These are phyloP conservation scores for Origma solitaria DNA, from an alignment of 2,113 vertebrate species.

Conservation along the genomic window DNA sequence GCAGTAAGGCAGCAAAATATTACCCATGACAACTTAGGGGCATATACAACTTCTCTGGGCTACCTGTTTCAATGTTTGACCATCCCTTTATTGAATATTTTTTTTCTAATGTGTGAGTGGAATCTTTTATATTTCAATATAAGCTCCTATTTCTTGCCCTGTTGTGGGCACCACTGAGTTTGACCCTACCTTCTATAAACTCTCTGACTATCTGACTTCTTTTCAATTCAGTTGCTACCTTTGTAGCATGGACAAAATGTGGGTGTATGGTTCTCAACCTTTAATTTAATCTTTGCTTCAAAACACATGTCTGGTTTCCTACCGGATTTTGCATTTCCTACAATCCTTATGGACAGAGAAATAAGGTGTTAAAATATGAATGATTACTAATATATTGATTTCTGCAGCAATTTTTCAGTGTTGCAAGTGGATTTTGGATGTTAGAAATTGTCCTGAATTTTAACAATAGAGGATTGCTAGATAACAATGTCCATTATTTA, in stretches of 20 bases:
- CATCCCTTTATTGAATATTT: fast-evolving
- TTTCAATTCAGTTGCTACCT: not conserved
- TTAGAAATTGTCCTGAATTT: not conserved
- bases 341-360: not conserved
- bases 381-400: not conserved
- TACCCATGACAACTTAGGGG: not conserved
- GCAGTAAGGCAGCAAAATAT: not conserved
- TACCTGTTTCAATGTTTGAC: not conserved
- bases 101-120: not conserved
- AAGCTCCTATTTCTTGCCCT: not conserved
- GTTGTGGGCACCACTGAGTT: not conserved
- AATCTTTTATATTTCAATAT: not conserved
- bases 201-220: not conserved
- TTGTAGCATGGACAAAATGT: not conserved
- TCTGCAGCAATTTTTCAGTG: not conserved
- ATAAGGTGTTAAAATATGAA: not conserved
- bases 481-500: not conserved
- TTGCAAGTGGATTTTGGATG: not conserved
- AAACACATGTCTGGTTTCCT: not conserved
- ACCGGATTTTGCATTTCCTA: not conserved
- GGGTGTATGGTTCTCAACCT: not conserved
- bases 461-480: not conserved
- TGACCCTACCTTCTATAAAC: not conserved
- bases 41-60: not conserved
- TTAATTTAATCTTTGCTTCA: not conserved